Base-by-base conservation (phyloP, 2,888 invertebrate species). In the Saturnia pavonia region DNA sequence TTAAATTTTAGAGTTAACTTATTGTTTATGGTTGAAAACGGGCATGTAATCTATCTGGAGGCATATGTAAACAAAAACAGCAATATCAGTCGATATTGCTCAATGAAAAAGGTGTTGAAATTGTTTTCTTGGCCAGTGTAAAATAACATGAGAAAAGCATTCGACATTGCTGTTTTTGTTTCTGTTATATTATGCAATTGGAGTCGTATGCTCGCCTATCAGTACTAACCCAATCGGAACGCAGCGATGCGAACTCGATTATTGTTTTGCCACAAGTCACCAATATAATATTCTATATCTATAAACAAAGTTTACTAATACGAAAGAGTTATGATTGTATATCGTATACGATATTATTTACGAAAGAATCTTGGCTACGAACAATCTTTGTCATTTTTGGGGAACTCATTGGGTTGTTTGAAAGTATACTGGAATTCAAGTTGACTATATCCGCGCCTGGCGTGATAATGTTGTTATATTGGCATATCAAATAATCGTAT, bases 1-100 rank as follows among this genome's bases (percentile, higher is more conserved):
- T 54, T 48, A 57, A 34, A 67, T 11, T 54, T 48, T 65, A 43
- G 14, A 27, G 67, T 67, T 65, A 63, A 70, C 19, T 67, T 42
- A n/a, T 40, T n/a, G 51, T 51, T 22, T 70, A 70, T 54, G 22
- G 22, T 8, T 54, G 22, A 22, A 22, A 54, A 54, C 54, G 54
- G 22, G 48, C 48, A 48, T 48, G 48, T 48, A 48, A 19, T 48
- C 19, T 48, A 48, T 19, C 16, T 48, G 6, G 6, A 34, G 34
- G 3, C 34, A 34, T 6, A 34, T 34, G 6, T 2, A 34, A 34
- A 6, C 6, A 34, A 34, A 34, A 34, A 34, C 34, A 34, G 34
- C 34, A 34, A 34, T 34, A 34, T 34, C 34, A 34, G 34, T 34
- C n/a, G n/a, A n/a, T n/a, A n/a, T n/a, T n/a, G n/a, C 34, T 34